These are phyloP conservation scores for Lasiurus borealis DNA, from an alignment of 2,113 vertebrate species.

Conservation along the genomic window DNA sequence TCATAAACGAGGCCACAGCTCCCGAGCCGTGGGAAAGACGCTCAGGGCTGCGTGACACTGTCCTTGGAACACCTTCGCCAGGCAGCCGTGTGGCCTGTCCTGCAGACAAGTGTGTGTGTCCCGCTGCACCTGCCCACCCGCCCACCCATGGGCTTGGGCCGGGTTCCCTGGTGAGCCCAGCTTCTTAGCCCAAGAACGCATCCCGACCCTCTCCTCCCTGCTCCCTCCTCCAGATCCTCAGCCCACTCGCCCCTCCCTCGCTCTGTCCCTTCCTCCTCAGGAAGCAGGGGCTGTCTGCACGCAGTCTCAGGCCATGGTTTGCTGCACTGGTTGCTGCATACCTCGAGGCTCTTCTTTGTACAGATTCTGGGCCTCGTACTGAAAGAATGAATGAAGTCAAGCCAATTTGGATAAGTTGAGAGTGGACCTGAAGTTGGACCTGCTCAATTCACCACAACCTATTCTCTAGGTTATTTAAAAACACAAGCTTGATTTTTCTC, in stretches of 20 bases:
- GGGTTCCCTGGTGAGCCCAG: neutral
- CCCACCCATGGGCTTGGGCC: rapidly evolving
- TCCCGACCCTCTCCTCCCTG: too few relatives aligned
- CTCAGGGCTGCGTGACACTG: rapidly evolving
- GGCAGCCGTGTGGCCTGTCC: neutral
- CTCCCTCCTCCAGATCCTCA: neutral
- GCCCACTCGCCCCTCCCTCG: neutral
- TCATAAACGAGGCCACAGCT: neutral
- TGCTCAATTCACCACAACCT: neutral
- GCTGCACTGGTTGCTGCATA: neutral
- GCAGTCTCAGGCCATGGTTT: neutral
- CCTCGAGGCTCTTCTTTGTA: neutral
- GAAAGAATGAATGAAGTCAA: neutral
- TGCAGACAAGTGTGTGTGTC: neutral
- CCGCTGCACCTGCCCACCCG: neutral
- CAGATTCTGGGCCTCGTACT: neutral
- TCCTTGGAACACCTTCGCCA: neutral
- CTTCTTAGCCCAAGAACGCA: neutral
- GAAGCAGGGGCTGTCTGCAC: neutral
- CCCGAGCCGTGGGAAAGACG: neutral
- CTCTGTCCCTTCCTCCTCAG: neutral
- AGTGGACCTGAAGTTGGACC: neutral
- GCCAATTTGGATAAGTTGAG: neutral
- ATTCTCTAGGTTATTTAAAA: conserved; percentile 28
- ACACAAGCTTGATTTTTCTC: neutral